Percentiles rank a stretch among this genome's conserved stretches.
phyloP scores from a whole-genome alignment of 2,113 vertebrate genomes.

The cat (Felis catus) region DNA sequence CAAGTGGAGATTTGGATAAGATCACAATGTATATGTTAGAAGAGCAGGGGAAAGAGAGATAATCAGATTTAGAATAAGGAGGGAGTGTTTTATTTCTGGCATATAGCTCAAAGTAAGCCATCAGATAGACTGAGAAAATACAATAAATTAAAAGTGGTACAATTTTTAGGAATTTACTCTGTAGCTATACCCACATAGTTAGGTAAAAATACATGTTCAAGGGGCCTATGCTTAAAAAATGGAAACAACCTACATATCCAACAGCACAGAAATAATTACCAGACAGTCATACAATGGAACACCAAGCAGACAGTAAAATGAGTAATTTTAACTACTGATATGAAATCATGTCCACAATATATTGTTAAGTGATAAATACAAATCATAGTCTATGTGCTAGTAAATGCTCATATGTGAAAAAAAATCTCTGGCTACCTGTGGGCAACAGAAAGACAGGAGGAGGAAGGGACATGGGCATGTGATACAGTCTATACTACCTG shows the following conservation, averaged over 20 bases:
- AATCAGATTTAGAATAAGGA: conserved; percentile 7
- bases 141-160: conserved; percentile 26
- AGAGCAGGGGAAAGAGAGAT: not conserved
- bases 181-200: conserved; percentile 15
- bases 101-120: conserved; percentile 54
- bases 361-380: conserved; percentile 35
- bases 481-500: not conserved
- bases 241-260: not conserved
- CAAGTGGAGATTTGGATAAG: not conserved
- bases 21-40: conserved; percentile 11
- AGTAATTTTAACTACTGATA: conserved; percentile 47
- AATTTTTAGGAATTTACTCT: conserved; percentile 42
- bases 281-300: conserved; percentile 39
- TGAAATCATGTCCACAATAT: conserved; percentile 31
- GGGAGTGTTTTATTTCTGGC: conserved; percentile 35
- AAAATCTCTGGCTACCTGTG: not conserved
- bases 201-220: conserved; percentile 17
- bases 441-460: not conserved
- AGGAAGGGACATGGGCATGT: not conserved
- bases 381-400: not conserved
- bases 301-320: conserved; percentile 50
- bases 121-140: conserved; percentile 23
- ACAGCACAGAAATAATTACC: conserved; percentile 3
- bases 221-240: not conserved
- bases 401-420: conserved; percentile 13